Conservation (phyloP, 2,888 invertebrate species). For the Phortica okadai region DNA sequence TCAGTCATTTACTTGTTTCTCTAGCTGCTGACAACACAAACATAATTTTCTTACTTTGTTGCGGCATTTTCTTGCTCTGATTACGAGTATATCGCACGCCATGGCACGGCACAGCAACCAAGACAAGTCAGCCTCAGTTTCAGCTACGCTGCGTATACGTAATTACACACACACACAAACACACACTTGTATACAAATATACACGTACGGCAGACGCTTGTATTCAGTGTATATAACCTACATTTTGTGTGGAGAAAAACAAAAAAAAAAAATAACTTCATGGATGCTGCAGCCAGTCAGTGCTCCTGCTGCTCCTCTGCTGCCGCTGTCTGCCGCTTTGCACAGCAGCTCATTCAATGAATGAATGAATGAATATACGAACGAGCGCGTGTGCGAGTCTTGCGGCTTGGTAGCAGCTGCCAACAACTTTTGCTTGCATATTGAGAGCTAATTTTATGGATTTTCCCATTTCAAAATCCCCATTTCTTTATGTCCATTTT, state of each 20-base stretch:
- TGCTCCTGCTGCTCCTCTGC: conserved; percentile 25
- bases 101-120: neutral
- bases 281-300: conserved; percentile 24
- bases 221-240: conserved; percentile 51
- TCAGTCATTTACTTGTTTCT: neutral
- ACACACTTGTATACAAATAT: conserved; percentile 23
- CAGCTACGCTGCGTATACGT: conserved; percentile 56
- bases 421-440: conserved; percentile 31
- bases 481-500: neutral
- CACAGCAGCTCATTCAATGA: conserved; percentile 20
- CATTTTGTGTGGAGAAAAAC: conserved; percentile 41
- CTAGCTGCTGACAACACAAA: conserved; percentile 7
- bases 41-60: conserved; percentile 46
- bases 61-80: conserved; percentile 43
- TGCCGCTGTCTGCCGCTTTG: neutral
- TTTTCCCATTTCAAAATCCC: conserved; percentile 46
- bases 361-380: conserved; percentile 37
- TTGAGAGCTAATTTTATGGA: conserved; percentile 57
- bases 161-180: conserved; percentile 46
- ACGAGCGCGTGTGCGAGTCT: conserved; percentile 37
- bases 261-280: neutral
- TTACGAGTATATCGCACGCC: conserved; percentile 13
- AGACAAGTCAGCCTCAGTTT: neutral
- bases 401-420: conserved; percentile 41
- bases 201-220: neutral